phyloP scores from a whole-genome alignment of 1,140 invertebrate genomes.

The Aphidius ervi region DNA sequence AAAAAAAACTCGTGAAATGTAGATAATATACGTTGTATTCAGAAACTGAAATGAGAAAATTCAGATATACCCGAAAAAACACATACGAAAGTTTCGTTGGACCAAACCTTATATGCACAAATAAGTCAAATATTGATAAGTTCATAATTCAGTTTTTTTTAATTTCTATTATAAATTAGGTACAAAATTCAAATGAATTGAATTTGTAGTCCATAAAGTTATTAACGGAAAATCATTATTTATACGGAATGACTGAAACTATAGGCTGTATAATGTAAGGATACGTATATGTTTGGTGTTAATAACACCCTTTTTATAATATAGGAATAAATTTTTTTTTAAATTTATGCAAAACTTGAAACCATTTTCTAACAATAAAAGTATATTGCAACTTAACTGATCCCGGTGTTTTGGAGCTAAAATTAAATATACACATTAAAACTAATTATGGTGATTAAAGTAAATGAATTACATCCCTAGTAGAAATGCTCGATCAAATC shows the following conservation, averaged over 20 bases:
- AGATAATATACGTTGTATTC: too few species aligned
- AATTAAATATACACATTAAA: conserved; percentile 45
- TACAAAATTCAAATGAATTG: too few species aligned
- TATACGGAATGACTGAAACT: conserved; percentile 45
- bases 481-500: too few species aligned
- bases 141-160: too few species aligned
- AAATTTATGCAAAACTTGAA: conserved; percentile 19
- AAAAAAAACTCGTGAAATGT: too few species aligned
- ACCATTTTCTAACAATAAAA: too few species aligned
- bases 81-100: conserved; percentile 26
- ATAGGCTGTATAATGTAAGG: conserved; percentile 52
- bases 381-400: conserved; percentile 34
- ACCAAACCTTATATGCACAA: conserved; percentile 24
- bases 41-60: too few species aligned
- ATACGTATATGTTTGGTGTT: conserved; percentile 54
- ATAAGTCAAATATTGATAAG: too few species aligned
- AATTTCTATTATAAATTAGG: too few species aligned
- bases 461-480: too few species aligned
- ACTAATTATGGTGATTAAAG: not conserved
- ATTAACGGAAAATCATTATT: too few species aligned
- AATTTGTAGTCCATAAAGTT: too few species aligned
- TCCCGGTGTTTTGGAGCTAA: conserved; percentile 53
- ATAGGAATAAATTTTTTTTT: conserved; percentile 31
- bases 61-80: conserved; percentile 1
- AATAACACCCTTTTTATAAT: conserved; percentile 46